Evolutionary conservation across 2,797 vertebrate species (phyloP).

Genomic region (Ptychobarbus kaznakovi): DNA sequence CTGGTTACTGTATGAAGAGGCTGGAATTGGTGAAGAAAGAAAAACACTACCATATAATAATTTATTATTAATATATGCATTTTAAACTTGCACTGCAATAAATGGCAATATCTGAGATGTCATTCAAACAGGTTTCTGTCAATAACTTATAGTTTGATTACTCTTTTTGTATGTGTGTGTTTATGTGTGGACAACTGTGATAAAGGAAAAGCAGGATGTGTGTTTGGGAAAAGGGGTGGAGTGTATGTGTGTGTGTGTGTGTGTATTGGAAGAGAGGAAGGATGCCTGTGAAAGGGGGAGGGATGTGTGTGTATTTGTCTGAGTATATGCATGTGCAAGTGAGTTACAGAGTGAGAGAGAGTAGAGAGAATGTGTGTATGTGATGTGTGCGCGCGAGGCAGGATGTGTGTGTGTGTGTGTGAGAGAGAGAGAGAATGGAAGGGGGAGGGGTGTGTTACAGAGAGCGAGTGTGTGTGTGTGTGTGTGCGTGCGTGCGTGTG

Average conservation of each 20-base stretch:
- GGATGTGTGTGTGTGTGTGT: conserved; percentile 57
- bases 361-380: conserved; percentile 46
- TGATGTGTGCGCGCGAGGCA: conserved; percentile 50
- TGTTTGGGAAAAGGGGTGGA: conserved; percentile 60
- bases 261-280: conserved; percentile 61
- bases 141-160: conserved; percentile 36
- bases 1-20: conserved; percentile 17
- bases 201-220: conserved; percentile 61
- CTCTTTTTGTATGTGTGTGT: conserved; percentile 52
- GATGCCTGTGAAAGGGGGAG: conserved; percentile 54
- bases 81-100: conserved; percentile 61
- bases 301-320: conserved; percentile 28
- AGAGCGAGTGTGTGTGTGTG: conserved; percentile 56
- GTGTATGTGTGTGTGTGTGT: conserved; percentile 56
- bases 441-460: conserved; percentile 55
- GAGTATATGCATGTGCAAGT: conserved; percentile 40
- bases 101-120: conserved; percentile 62
- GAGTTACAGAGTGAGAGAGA: conserved; percentile 41
- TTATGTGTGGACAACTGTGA: conserved; percentile 52
- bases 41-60: conserved; percentile 48
- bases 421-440: conserved; percentile 59
- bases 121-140: conserved; percentile 55
- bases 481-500: conserved; percentile 49
- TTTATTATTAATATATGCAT: conserved; percentile 60
- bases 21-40: conserved; percentile 16